Evolutionary conservation across 2,888 invertebrate genomes (phyloP).

Genomic region (Xiphydria camelus): DNA sequence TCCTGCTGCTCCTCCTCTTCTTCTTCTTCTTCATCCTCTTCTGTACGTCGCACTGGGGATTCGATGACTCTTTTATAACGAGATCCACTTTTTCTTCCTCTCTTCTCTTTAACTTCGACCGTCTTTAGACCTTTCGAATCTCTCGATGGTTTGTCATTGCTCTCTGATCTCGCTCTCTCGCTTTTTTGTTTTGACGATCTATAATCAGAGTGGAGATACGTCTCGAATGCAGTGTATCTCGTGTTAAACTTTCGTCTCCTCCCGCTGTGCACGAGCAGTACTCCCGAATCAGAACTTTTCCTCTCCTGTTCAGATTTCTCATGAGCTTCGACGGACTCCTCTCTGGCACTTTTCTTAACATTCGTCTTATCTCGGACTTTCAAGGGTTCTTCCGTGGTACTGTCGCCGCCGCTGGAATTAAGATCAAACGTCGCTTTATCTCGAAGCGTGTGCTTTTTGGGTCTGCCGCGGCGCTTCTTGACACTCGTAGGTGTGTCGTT

Average conservation of each 20-base stretch:
- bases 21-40: no score
- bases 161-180: neutral
- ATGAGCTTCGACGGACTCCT: constrained; percentile 2
- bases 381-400: neutral
- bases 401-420: constrained; percentile 10
- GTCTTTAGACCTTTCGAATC: no score
- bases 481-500: constrained; percentile 1
- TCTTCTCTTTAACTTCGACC: no score
- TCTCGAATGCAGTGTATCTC: no score
- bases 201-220: no score
- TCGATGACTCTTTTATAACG: no score
- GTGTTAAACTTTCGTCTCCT: constrained; percentile 43
- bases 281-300: constrained; percentile 42
- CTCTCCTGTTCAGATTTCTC: constrained; percentile 26
- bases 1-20: no score
- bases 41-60: no score
- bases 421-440: constrained; percentile 14
- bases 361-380: constrained; percentile 17
- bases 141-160: constrained; percentile 5
- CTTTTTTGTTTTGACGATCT: no score
- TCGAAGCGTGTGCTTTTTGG: constrained; percentile 29
- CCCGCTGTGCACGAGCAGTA: constrained; percentile 39
- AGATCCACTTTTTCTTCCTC: no score
- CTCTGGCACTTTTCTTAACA: neutral
- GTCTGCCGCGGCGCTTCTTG: constrained; percentile 41